These are phyloP conservation scores for Thyatira batis DNA, from an alignment of 2,888 invertebrate species.

Conservation along the genomic window DNA sequence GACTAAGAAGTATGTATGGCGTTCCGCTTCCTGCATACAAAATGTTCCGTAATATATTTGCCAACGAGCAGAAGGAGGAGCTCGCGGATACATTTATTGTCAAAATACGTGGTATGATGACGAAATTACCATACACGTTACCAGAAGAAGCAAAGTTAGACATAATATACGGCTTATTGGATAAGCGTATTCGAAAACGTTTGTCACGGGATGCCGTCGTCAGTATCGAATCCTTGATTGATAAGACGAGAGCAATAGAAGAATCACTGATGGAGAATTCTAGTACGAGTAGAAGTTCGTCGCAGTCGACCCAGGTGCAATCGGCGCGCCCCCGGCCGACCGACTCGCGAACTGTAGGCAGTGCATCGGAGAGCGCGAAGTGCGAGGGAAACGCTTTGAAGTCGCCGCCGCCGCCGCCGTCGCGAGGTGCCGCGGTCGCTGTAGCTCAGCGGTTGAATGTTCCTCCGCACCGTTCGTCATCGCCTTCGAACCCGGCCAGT, in stretches of 20 bases:
- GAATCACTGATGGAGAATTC: too few relatives aligned
- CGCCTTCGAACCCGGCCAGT: too few relatives aligned
- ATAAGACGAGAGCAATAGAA: background rate
- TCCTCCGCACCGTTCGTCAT: too few relatives aligned
- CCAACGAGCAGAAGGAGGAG: slow-evolving; percentile 5
- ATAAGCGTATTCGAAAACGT: slow-evolving; percentile 6
- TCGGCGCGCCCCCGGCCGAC: too few relatives aligned
- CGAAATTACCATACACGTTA: slow-evolving; percentile 3
- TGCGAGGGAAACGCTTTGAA: too few relatives aligned
- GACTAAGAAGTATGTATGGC: slow-evolving; percentile 15
- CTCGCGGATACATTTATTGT: background rate
- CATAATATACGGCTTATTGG: slow-evolving; percentile 11
- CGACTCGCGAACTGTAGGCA: too few relatives aligned
- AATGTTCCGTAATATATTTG: slow-evolving; percentile 11
- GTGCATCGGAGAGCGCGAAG: too few relatives aligned
- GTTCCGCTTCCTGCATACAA: slow-evolving; percentile 5
- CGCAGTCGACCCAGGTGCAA: too few relatives aligned
- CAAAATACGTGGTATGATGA: background rate
- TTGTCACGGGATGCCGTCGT: slow-evolving; percentile 5
- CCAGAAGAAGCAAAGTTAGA: slow-evolving; percentile 8
- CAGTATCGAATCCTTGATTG: slow-evolving; percentile 5
- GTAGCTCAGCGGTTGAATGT: too few relatives aligned
- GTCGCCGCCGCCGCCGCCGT: too few relatives aligned
- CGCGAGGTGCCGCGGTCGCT: too few relatives aligned
- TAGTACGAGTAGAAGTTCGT: too few relatives aligned